Base-by-base conservation (phyloP, 1,140 invertebrate species). In the Zaprionus camerounensis region DNA sequence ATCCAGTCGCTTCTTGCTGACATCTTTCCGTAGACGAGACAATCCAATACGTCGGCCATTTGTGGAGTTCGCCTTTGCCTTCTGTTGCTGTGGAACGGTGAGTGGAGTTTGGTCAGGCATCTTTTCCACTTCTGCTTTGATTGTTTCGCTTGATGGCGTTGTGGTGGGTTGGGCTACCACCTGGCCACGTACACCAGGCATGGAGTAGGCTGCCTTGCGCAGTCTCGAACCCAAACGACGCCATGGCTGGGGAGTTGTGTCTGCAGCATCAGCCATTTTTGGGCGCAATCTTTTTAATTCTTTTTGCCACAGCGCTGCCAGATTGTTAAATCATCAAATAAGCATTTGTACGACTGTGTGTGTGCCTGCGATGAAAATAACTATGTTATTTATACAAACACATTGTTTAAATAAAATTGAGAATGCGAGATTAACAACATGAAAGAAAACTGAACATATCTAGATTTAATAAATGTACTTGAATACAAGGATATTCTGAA, bases 1-100 rank as follows among this genome's bases (percentile, higher is more conserved):
- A 55, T 86, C 63, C 12, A 91, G 17, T 53, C 73, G 63, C 55
- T 91, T 91, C 7, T 86, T 91, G 22, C 56, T 72, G 1, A 91
- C 26, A 17, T 78, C 78, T 12, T 77, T 72, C 11, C 82, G 72
- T 15, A 63, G 68, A 7, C 71, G 78, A 24, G 84, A 62, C 36
- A 91, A 81, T 6, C 84, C 80, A 44, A 78, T 61, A 7, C 81
- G 80, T n/a, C 61, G 76, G 24, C 82, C 78, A 28, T 34, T 68
- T 6, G 70, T 86, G 2, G 86, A 61, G 44, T 41, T 72, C 5
- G 64, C 34, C n/a, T 68, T 72, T 2, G 41, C 6, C 13, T 72
- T 72, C 0, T 67, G n/a, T 0, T 72, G 74, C 1, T 69, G 20
- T 0, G 80, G 61, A 12, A 61, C 12, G 1, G 61, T 24, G 13